phyloP scores from a whole-genome alignment of 1,140 invertebrate genomes.

The Sitobion miscanthi region DNA sequence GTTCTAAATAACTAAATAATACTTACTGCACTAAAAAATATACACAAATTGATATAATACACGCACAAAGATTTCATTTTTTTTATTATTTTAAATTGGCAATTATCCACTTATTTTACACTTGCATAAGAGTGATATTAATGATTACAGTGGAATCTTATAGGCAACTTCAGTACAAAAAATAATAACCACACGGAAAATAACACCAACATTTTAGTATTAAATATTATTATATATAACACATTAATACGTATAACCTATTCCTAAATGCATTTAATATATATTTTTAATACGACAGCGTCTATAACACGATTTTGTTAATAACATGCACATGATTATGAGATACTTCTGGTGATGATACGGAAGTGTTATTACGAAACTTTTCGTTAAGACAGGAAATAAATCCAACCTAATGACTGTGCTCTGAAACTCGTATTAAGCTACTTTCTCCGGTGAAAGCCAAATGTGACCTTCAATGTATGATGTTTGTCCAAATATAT shows the following conservation, averaged over 20 bases:
- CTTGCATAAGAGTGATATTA: not conserved
- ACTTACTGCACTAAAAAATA: not conserved
- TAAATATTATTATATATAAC: not conserved
- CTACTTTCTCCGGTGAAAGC: slow-evolving; percentile 52
- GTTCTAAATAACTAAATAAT: not conserved
- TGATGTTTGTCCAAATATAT: not conserved
- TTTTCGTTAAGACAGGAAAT: slow-evolving; percentile 17
- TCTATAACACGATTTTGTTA: not conserved
- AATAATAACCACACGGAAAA: not conserved
- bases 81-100: not conserved
- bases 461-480: slow-evolving; percentile 21
- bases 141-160: not conserved
- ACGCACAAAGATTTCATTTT: not conserved
- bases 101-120: not conserved
- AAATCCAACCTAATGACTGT: not conserved
- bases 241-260: not conserved
- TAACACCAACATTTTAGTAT: not conserved
- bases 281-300: not conserved
- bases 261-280: not conserved
- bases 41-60: not conserved
- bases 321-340: not conserved
- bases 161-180: not conserved
- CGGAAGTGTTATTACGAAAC: slow-evolving; percentile 36
- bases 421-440: slow-evolving; percentile 25
- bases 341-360: not conserved